phyloP scores from a whole-genome alignment of 2,113 vertebrate species.

The Raja brachyura region DNA sequence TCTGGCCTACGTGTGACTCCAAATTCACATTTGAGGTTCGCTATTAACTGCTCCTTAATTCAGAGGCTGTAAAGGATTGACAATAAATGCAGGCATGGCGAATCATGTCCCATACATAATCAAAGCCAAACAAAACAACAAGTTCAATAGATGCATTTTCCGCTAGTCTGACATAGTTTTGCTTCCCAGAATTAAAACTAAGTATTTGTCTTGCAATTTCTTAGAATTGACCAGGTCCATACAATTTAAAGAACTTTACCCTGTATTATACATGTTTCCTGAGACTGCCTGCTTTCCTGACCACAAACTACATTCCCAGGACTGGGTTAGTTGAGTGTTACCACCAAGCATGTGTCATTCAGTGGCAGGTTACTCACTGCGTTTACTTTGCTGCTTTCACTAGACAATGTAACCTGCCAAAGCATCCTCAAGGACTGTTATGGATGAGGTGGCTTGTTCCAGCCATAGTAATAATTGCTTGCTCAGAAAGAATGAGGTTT shows the following conservation, averaged over 20 bases:
- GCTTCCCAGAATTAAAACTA: neutral
- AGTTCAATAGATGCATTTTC: neutral
- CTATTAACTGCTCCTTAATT: too few relatives aligned
- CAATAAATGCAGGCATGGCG: too few relatives aligned
- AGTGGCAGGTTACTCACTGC: conserved; percentile 1
- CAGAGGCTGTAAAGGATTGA: too few relatives aligned
- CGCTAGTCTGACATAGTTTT: neutral
- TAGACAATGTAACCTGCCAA: conserved; percentile 13
- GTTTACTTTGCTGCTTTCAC: neutral
- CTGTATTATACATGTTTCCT: neutral
- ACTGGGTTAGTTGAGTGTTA: neutral
- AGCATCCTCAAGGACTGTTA: conserved; percentile 3
- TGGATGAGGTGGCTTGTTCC: conserved; percentile 2
- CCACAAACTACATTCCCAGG: neutral
- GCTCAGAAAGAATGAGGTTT: neutral
- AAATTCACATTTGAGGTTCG: too few relatives aligned
- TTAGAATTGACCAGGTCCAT: neutral
- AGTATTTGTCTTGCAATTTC: neutral
- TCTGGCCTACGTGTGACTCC: too few relatives aligned
- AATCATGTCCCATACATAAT: too few relatives aligned
- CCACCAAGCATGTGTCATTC: neutral
- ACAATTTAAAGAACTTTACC: neutral
- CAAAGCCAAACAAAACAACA: too few relatives aligned
- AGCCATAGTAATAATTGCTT: conserved; percentile 4
- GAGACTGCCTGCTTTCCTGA: neutral